These are phyloP conservation scores for Terrapene triunguis DNA, from an alignment of 2,113 vertebrate species.

Conservation along the genomic window DNA sequence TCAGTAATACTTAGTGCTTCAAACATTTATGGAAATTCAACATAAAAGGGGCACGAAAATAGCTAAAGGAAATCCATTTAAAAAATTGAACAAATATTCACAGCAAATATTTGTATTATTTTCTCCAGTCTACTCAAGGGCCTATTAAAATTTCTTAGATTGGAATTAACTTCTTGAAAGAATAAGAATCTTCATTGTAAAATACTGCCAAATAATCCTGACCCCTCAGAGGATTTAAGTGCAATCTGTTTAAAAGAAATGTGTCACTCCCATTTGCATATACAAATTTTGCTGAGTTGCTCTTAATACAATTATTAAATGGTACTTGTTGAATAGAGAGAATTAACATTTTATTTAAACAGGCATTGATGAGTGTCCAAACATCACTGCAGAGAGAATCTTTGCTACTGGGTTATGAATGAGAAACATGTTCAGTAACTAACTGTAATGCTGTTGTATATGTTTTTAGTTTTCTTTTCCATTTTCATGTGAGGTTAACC, in stretches of 20 bases:
- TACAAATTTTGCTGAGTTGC: background rate
- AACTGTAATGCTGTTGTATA: background rate
- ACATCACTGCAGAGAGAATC: background rate
- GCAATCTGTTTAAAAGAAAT: background rate
- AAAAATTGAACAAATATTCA: background rate
- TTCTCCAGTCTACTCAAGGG: fast-evolving
- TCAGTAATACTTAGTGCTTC: background rate
- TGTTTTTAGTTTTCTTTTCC: background rate
- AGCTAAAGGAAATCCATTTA: background rate
- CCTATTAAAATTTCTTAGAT: background rate
- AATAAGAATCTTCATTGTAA: background rate
- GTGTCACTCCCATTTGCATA: background rate
- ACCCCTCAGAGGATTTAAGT: slow-evolving; percentile 6
- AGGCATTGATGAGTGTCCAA: background rate
- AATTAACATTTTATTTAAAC: background rate
- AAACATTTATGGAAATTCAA: background rate
- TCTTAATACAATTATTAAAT: background rate
- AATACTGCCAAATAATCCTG: background rate
- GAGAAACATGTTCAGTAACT: background rate
- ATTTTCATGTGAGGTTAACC: background rate
- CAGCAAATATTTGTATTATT: background rate
- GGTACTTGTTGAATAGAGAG: background rate
- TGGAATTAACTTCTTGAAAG: background rate
- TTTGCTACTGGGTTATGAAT: background rate
- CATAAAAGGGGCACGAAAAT: background rate